Conservation (phyloP, 2,797 vertebrate genomes). For the Falco biarmicus region DNA sequence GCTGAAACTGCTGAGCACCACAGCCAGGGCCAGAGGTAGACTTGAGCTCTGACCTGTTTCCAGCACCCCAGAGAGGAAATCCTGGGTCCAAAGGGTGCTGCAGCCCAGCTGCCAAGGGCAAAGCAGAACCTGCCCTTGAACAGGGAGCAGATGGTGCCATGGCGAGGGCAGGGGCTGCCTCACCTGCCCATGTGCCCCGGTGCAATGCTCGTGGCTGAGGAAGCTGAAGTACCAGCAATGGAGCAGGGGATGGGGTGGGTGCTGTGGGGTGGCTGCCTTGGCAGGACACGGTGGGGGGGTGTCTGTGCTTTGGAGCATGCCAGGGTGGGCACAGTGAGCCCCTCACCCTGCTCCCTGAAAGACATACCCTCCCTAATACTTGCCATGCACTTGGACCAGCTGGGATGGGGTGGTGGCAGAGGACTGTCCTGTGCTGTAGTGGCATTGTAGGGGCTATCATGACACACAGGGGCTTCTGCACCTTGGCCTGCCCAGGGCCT, state of each 20-base stretch:
- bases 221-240: background rate
- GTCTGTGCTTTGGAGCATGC: background rate
- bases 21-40: accelerated
- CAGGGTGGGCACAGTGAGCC: background rate
- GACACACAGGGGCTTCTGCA: accelerated
- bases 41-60: background rate
- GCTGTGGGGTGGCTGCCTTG: too few relatives aligned
- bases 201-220: accelerated
- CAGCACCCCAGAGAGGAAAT: background rate
- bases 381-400: accelerated
- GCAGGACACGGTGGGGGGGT: background rate
- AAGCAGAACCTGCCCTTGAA: background rate
- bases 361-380: too few relatives aligned
- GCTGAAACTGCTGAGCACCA: background rate
- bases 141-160: accelerated
- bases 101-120: accelerated
- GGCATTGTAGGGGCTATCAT: too few relatives aligned
- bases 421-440: background rate
- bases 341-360: background rate
- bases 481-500: background rate
- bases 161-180: background rate
- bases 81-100: background rate
- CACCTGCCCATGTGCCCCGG: accelerated
- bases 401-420: background rate
- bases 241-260: background rate